A percentile compares a stretch with the other conserved stretches of the same genome.
phyloP scores from a whole-genome alignment of 2,113 vertebrate species.

The Coryphaenoides rupestris region DNA sequence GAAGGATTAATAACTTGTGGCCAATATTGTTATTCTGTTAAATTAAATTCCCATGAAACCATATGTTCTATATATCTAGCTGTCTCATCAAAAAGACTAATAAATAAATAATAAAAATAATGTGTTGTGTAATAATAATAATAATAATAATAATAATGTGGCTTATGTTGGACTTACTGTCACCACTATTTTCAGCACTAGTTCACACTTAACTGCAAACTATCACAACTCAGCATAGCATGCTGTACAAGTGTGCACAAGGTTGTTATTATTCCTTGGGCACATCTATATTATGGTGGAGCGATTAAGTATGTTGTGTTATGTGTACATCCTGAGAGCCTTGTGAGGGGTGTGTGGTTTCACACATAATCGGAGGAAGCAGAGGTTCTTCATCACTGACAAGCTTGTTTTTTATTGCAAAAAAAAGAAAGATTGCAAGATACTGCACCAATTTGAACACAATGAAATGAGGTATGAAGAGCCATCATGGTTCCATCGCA shows the following conservation, averaged over 20 bases:
- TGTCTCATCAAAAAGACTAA: too few relatives aligned
- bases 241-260: too few relatives aligned
- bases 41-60: too few relatives aligned
- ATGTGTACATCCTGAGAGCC: neutral
- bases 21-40: too few relatives aligned
- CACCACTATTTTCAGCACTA: neutral
- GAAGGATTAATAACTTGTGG: too few relatives aligned
- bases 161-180: too few relatives aligned
- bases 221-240: neutral
- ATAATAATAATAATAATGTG: too few relatives aligned
- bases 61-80: too few relatives aligned
- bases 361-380: slow-evolving; percentile 63
- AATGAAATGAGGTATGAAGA: slow-evolving; percentile 21
- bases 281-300: neutral
- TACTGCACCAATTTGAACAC: slow-evolving; percentile 2
- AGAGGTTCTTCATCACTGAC: slow-evolving; percentile 49
- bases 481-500: slow-evolving; percentile 2
- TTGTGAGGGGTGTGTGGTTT: slow-evolving; percentile 34
- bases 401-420: slow-evolving; percentile 41
- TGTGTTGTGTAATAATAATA: too few relatives aligned
- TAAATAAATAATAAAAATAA: too few relatives aligned
- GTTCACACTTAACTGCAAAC: neutral
- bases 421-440: slow-evolving; percentile 15
- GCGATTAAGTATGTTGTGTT: neutral
- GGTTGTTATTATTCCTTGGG: neutral